Evolutionary conservation across 2,888 invertebrate species (phyloP).

Genomic region (Campoplex capitator): DNA sequence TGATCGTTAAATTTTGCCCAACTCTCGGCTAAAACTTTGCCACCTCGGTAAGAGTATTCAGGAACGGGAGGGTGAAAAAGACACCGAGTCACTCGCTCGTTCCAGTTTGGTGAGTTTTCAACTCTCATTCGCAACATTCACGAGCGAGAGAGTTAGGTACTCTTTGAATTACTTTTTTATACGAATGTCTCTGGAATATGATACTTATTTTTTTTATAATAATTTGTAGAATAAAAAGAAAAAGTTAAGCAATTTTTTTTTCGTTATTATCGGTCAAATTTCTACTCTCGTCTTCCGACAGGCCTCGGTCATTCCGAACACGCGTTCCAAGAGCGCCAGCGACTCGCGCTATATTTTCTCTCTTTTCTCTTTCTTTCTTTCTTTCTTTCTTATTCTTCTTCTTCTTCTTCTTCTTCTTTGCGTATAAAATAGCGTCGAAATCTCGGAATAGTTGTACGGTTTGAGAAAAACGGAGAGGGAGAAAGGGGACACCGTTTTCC

Average conservation of each 20-base stretch:
- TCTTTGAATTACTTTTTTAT: slow-evolving; percentile 22
- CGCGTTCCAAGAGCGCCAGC: not conserved
- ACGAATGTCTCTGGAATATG: not conserved
- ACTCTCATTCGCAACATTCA: slow-evolving; percentile 19
- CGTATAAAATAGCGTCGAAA: not conserved
- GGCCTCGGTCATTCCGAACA: not conserved
- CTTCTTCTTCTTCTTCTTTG: not conserved
- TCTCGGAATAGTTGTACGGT: not conserved
- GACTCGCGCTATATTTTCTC: not conserved
- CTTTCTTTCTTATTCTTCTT: not conserved
- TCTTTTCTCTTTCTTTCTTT: not conserved
- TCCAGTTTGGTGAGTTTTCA: not conserved
- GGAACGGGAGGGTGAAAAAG: not conserved
- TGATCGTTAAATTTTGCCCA: slow-evolving; percentile 12
- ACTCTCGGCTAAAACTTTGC: slow-evolving; percentile 7
- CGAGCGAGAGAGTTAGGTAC: slow-evolving; percentile 12
- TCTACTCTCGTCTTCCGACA: not conserved
- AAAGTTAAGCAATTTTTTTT: not conserved
- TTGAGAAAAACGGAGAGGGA: not conserved
- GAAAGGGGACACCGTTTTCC: not conserved
- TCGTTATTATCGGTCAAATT: not conserved
- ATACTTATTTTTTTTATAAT: not conserved
- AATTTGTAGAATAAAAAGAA: not conserved
- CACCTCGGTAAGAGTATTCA: not conserved
- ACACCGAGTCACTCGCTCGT: not conserved